A percentile compares a stretch with the other conserved stretches of the same genome.
These are phyloP conservation scores for Campaea margaritaria DNA, from an alignment of 2,888 invertebrate genomes.

Conservation along the genomic window DNA sequence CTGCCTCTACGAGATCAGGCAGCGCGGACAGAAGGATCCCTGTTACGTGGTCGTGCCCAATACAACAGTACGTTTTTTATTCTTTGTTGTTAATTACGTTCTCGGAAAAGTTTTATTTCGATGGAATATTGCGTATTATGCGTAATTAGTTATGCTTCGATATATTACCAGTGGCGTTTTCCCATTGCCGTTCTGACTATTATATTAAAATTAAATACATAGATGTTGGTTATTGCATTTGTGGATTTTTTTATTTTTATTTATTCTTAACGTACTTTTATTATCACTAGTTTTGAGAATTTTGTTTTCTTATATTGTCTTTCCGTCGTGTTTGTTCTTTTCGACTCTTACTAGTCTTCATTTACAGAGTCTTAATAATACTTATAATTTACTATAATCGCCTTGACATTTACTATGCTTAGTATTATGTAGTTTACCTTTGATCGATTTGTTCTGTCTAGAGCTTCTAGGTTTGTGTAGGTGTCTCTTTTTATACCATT, in stretches of 20 bases:
- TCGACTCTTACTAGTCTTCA: no score
- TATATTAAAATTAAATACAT: no score
- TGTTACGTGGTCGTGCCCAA: conserved; percentile 89
- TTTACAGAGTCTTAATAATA: no score
- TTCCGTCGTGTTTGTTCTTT: no score
- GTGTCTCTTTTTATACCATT: neutral
- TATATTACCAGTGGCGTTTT: neutral
- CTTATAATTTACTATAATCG: neutral
- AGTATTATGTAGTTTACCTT: neutral
- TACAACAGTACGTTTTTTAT: conserved; percentile 84
- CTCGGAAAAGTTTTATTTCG: neutral
- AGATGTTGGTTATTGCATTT: no score
- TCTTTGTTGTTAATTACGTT: conserved; percentile 1
- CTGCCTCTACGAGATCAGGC: conserved; percentile 88
- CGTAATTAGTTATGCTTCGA: neutral
- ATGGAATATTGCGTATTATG: neutral
- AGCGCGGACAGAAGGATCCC: conserved; percentile 87
- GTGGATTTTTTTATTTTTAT: no score
- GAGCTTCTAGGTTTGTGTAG: neutral
- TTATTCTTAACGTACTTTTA: no score
- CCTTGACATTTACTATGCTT: neutral
- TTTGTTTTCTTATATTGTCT: no score
- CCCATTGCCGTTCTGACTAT: no score
- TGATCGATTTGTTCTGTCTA: neutral
- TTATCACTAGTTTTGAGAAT: no score